These are phyloP conservation scores for Gouania willdenowi DNA, from an alignment of 2,797 vertebrate genomes.

Conservation along the genomic window DNA sequence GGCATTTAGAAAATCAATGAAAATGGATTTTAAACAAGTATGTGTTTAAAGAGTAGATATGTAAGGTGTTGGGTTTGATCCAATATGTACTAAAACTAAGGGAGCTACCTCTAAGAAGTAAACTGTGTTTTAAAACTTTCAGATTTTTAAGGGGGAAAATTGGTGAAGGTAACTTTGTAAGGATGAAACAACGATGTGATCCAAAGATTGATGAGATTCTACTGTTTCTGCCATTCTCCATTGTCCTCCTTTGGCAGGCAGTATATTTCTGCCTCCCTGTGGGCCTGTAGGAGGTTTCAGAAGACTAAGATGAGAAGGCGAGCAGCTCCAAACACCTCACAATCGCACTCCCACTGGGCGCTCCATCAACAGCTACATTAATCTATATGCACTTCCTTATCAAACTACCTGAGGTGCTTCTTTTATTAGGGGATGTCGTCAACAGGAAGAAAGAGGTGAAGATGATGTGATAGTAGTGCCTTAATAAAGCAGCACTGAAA, in stretches of 20 bases:
- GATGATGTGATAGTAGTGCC: conserved; percentile 17
- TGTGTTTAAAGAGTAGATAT: neutral
- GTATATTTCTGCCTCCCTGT: conserved; percentile 43
- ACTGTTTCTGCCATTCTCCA: conserved; percentile 48
- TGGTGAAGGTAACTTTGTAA: too few relatives aligned
- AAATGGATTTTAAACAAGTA: too few relatives aligned
- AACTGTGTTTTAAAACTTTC: too few relatives aligned
- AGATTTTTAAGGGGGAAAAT: too few relatives aligned
- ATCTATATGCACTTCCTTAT: conserved; percentile 55
- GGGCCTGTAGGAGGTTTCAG: conserved; percentile 55
- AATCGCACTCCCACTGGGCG: conserved; percentile 62
- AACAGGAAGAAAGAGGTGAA: conserved; percentile 6
- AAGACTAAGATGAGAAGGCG: conserved; percentile 62
- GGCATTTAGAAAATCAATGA: too few relatives aligned
- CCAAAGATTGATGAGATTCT: conserved; percentile 51
- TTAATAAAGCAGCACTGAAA: too few relatives aligned
- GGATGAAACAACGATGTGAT: conserved; percentile 37
- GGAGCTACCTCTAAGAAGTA: too few relatives aligned
- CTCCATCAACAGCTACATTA: conserved; percentile 57
- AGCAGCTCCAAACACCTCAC: conserved; percentile 62
- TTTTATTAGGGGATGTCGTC: conserved; percentile 26
- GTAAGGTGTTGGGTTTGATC: neutral
- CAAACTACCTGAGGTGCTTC: conserved; percentile 47
- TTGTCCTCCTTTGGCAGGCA: conserved; percentile 58
- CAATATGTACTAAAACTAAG: neutral